Evolutionary conservation across 2,888 invertebrate genomes (phyloP).

Genomic region (Spisula solida): DNA sequence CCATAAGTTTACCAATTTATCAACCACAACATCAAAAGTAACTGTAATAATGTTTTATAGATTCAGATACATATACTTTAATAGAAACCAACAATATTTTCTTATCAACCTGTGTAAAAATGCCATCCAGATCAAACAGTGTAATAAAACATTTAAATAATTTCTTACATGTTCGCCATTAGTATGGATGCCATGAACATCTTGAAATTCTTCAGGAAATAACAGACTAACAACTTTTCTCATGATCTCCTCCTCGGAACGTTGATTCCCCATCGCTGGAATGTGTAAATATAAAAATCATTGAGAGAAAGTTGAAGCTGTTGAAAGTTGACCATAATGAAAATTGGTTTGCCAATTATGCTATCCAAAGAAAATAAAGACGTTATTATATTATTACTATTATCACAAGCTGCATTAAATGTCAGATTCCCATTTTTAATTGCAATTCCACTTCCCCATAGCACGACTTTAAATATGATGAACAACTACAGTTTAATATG

Average conservation of each 20-base stretch:
- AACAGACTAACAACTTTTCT: conserved; percentile 66
- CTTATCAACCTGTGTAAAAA: neutral
- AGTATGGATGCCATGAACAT: neutral
- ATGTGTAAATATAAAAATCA: neutral
- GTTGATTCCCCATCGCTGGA: conserved; percentile 37
- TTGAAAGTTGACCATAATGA: too few species aligned
- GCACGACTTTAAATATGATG: too few species aligned
- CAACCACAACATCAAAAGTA: neutral
- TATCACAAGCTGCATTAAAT: too few species aligned
- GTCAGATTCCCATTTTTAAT: too few species aligned
- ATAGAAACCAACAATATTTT: neutral
- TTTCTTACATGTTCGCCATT: neutral
- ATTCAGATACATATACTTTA: neutral
- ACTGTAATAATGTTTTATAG: too few species aligned
- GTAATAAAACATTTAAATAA: neutral
- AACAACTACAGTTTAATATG: too few species aligned
- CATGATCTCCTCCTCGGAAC: conserved; percentile 54
- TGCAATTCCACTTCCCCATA: too few species aligned
- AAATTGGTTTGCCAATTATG: too few species aligned
- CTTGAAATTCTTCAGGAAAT: conserved; percentile 57
- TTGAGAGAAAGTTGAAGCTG: too few species aligned
- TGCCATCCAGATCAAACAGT: too few species aligned
- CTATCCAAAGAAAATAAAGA: too few species aligned
- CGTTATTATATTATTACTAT: too few species aligned
- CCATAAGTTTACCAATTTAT: neutral